These are phyloP conservation scores for Tragelaphus buxtoni DNA, from an alignment of 2,113 vertebrate genomes.

Conservation along the genomic window DNA sequence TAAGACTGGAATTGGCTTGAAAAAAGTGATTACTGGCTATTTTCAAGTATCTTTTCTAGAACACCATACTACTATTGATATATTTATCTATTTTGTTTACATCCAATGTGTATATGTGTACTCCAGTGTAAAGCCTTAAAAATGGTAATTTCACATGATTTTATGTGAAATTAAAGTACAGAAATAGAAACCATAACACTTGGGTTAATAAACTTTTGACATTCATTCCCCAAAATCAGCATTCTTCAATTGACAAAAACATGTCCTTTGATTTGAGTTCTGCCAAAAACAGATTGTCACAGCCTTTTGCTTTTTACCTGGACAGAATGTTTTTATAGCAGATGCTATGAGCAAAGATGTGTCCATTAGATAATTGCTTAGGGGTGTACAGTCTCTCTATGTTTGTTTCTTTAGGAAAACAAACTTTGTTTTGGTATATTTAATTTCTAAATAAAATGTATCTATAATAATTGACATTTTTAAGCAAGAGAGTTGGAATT, in stretches of 20 bases:
- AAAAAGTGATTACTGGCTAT: not conserved
- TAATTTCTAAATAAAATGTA: conserved; percentile 44
- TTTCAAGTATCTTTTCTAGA: not conserved
- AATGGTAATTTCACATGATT: not conserved
- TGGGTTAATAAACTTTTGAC: not conserved
- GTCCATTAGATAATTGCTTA: not conserved
- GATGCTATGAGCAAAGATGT: not conserved
- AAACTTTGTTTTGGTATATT: conserved; percentile 25
- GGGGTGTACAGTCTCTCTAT: not conserved
- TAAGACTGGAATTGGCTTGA: not conserved
- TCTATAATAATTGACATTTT: conserved; percentile 5
- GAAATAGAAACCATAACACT: not conserved
- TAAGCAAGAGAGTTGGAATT: conserved; percentile 3
- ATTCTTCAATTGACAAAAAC: conserved; percentile 4
- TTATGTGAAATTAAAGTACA: not conserved
- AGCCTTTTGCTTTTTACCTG: not conserved
- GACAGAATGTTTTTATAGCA: not conserved
- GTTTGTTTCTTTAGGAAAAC: conserved; percentile 13
- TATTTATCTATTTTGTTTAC: not conserved
- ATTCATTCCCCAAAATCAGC: not conserved
- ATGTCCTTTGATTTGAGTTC: not conserved
- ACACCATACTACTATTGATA: not conserved
- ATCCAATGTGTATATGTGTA: not conserved
- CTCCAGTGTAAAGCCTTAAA: not conserved
- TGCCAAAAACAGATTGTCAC: not conserved